Evolutionary conservation across 92 coral and sea anemone genomes (phyloP), one percentile per base, ranked within the genome.

Genomic region (Pocillopora grandis): DNA sequence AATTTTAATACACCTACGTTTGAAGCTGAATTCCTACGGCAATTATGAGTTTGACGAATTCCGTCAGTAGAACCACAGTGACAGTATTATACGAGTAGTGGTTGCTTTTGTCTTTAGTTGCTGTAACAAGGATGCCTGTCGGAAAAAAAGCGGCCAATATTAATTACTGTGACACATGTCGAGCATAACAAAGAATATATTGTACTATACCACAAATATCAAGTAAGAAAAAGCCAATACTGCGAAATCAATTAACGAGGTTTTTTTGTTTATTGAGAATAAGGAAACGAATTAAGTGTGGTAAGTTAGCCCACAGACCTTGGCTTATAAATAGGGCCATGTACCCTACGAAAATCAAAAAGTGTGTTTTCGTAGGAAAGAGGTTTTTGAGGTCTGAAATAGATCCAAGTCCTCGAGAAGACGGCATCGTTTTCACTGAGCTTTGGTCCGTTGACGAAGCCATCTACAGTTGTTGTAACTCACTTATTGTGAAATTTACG

Each of bases 241-340:
- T 20, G 55, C 12, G 14, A 23, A 59, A 16, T 14, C 31, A 66
- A 66, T 21, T 33, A 13, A 20, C 2, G 1, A 1, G 31, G 31
- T 27, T 66, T 8, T 9, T 23, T 12, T n/a, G 15, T 27, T 13
- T 27, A 67, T 9, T 12, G 12, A 21, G 5, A 37, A 35, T 66
- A 23, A 23, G 4, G 18, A 70, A 70, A 70, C 19, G 57, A 37
- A n/a, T n/a, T 10, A 33, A 5, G 1, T n/a, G 55, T n/a, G 75
- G 36, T 36, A 20, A 59, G 31, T 70, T 8, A 17, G 36, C 70
- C n/a, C 42, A 23, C 57, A 58, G 75, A 94, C 99, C 99, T 94
- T 96, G 99, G 80, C 91, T 94, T 66, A 97, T 95, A 72, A 97
- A 97, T 36, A 97, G 75, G 11, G 88, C 89, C 92, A 97, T 94